phyloP scores from a whole-genome alignment of 2,113 vertebrate species.

The Castor canadensis region DNA sequence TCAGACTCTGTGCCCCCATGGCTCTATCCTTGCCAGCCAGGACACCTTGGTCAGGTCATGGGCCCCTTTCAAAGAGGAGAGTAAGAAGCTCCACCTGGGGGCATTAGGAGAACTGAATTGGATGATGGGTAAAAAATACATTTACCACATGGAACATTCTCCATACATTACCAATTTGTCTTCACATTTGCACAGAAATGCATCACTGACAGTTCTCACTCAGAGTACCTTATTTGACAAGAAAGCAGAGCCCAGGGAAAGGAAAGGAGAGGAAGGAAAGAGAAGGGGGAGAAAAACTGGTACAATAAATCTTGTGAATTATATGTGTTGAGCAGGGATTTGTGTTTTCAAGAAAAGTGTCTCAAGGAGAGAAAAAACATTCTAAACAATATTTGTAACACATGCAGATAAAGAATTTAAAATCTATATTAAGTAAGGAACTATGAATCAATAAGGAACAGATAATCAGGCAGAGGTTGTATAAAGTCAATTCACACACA shows the following conservation, averaged over 20 bases:
- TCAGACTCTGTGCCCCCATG: rapidly evolving
- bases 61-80: not conserved
- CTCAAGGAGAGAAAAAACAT: not conserved
- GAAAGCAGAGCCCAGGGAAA: not conserved
- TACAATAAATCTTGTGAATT: not conserved
- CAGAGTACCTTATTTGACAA: not conserved
- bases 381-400: not conserved
- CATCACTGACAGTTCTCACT: not conserved
- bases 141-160: not conserved
- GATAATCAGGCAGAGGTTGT: not conserved
- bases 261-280: too few relatives aligned
- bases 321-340: not conserved
- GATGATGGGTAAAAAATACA: not conserved
- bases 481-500: not conserved
- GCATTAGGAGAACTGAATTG: not conserved
- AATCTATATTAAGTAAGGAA: not conserved
- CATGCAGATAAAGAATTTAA: not conserved
- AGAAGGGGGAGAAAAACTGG: not conserved
- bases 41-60: not conserved
- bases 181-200: not conserved
- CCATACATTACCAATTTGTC: not conserved
- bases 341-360: not conserved
- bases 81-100: not conserved
- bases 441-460: not conserved
- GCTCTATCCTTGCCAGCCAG: not conserved